Conservation (phyloP, 1,140 invertebrate genomes). For the Plodia interpunctella region DNA sequence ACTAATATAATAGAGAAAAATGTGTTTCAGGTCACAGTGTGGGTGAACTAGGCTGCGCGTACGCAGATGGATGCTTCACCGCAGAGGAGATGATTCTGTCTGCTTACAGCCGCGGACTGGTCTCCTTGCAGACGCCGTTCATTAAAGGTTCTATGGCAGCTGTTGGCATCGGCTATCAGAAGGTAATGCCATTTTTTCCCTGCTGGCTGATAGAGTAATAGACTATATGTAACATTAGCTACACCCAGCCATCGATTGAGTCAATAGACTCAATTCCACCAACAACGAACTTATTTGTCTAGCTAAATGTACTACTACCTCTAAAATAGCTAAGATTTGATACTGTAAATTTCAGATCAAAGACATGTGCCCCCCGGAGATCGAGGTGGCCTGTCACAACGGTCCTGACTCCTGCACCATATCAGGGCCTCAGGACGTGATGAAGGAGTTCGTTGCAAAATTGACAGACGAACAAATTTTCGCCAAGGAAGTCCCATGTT, state of each 20-base stretch:
- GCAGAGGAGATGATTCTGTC: constrained; percentile 88
- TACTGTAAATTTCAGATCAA: constrained; percentile 51
- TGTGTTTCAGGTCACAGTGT: constrained; percentile 81
- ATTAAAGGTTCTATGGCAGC: constrained; percentile 89
- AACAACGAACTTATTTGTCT: too few relatives aligned
- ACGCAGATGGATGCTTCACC: constrained; percentile 90
- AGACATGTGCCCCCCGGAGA: constrained; percentile 75
- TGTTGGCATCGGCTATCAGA: constrained; percentile 80
- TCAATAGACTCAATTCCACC: too few relatives aligned
- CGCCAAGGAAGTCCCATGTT: constrained; percentile 82
- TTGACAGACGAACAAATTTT: constrained; percentile 83
- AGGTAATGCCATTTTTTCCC: too few relatives aligned
- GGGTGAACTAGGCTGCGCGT: constrained; percentile 90
- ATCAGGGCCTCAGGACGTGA: constrained; percentile 83
- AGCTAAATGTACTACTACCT: too few relatives aligned
- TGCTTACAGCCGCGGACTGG: constrained; percentile 89
- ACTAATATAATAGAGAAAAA: too few relatives aligned
- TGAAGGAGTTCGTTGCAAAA: constrained; percentile 79
- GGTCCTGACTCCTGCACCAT: constrained; percentile 84
- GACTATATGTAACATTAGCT: too few relatives aligned
- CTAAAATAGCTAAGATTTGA: too few relatives aligned
- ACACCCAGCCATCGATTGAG: too few relatives aligned
- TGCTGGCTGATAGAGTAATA: too few relatives aligned
- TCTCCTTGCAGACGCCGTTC: constrained; percentile 86
- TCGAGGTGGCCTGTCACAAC: constrained; percentile 88